These are phyloP conservation scores for Pelvicachromis taeniatus DNA, from an alignment of 2,113 vertebrate species.

Conservation along the genomic window DNA sequence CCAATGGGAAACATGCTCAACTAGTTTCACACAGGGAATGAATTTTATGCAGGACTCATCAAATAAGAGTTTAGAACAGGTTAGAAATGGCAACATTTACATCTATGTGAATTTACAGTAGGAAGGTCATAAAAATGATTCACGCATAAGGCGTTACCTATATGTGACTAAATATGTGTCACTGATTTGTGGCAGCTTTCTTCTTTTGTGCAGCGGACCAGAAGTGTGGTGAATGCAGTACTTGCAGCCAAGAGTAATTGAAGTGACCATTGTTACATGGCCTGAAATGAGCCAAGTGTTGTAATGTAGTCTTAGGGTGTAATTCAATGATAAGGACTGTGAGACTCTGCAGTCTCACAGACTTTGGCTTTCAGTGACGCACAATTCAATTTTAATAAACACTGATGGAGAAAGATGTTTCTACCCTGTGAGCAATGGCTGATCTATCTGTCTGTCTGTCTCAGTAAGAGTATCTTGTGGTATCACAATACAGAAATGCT, in stretches of 20 bases:
- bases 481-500: neutral
- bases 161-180: neutral
- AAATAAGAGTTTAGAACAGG: neutral
- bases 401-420: slow-evolving; percentile 28
- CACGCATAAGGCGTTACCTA: neutral
- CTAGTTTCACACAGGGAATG: neutral
- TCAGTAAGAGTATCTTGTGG: neutral
- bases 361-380: slow-evolving; percentile 27
- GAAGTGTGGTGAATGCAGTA: slow-evolving; percentile 5
- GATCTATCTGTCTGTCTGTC: neutral
- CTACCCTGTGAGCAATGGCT: neutral
- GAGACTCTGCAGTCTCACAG: slow-evolving; percentile 27
- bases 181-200: neutral
- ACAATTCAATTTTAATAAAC: slow-evolving; percentile 53
- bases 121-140: neutral
- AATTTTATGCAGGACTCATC: neutral
- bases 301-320: slow-evolving; percentile 11
- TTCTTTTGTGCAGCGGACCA: neutral
- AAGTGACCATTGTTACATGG: slow-evolving; percentile 11
- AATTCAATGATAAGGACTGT: slow-evolving; percentile 37
- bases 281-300: slow-evolving; percentile 11
- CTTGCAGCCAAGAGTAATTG: slow-evolving; percentile 32
- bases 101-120: neutral
- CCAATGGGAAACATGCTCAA: slow-evolving; percentile 8
- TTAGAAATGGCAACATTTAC: neutral